A percentile compares a stretch with the other conserved stretches of the same genome.
These are phyloP conservation scores for Carcina quercana DNA, from an alignment of 2,888 invertebrate genomes.

Conservation along the genomic window DNA sequence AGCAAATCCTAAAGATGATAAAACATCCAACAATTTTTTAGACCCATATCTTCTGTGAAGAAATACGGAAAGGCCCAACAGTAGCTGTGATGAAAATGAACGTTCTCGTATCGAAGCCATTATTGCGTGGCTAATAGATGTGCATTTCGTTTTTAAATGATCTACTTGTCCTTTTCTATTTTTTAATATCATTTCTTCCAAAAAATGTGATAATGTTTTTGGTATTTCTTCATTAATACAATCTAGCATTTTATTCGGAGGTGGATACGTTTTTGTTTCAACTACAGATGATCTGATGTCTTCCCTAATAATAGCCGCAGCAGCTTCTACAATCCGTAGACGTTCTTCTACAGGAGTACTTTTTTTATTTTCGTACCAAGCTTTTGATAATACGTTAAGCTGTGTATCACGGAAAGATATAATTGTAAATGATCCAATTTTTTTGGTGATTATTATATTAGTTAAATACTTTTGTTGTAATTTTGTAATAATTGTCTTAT, in stretches of 20 bases:
- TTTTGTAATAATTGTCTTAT: not conserved
- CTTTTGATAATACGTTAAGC: not conserved
- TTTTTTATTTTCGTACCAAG: slow-evolving; percentile 26
- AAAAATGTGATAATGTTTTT: slow-evolving; percentile 22
- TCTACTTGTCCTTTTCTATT: slow-evolving; percentile 13
- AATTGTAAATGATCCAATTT: not conserved
- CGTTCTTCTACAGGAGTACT: slow-evolving; percentile 24
- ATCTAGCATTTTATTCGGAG: slow-evolving; percentile 18
- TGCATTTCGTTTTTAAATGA: slow-evolving; percentile 13
- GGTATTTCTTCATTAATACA: slow-evolving; percentile 22
- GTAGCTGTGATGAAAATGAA: slow-evolving; percentile 29
- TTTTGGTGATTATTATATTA: slow-evolving; percentile 4
- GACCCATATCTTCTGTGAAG: slow-evolving; percentile 24
- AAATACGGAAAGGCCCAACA: slow-evolving; percentile 22
- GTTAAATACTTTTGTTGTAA: not conserved
- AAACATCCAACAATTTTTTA: slow-evolving; percentile 18
- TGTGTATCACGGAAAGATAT: not conserved
- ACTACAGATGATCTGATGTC: slow-evolving; percentile 26
- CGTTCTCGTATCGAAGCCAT: slow-evolving; percentile 24
- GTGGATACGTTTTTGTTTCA: slow-evolving; percentile 22
- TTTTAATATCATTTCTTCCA: slow-evolving; percentile 17
- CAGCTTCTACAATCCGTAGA: slow-evolving; percentile 26
- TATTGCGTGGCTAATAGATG: slow-evolving; percentile 16
- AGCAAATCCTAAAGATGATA: slow-evolving; percentile 19
- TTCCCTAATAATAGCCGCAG: slow-evolving; percentile 28